These are phyloP conservation scores for Oreochromis tanganicae DNA, from an alignment of 2,113 vertebrate genomes.

Conservation along the genomic window DNA sequence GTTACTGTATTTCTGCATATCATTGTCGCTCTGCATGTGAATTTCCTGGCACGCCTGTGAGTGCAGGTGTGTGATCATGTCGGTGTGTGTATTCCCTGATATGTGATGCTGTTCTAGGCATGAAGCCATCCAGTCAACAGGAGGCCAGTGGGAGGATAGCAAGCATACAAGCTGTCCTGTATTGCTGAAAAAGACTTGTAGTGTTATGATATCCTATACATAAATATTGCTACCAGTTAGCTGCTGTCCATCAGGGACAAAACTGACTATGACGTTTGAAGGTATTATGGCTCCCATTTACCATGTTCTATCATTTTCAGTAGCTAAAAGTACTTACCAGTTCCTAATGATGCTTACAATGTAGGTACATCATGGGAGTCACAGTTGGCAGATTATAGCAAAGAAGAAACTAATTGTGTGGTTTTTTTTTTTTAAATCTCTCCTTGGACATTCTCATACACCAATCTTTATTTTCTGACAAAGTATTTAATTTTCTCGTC, in stretches of 20 bases:
- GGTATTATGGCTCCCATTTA: background rate
- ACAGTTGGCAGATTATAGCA: background rate
- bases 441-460: background rate
- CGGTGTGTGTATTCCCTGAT: background rate
- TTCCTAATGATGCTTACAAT: background rate
- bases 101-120: conserved; percentile 26
- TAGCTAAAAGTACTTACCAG: background rate
- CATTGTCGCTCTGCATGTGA: background rate
- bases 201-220: background rate
- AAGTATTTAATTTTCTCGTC: background rate
- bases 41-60: conserved; percentile 2
- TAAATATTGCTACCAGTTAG: background rate
- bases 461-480: background rate
- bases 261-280: background rate
- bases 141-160: conserved; percentile 8
- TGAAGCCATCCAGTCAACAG: conserved; percentile 9
- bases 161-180: conserved; percentile 17
- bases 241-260: background rate
- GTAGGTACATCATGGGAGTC: background rate
- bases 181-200: background rate
- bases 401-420: background rate
- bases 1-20: background rate
- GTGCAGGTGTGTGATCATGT: conserved; percentile 11
- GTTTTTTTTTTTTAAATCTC: background rate
- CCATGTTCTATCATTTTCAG: background rate